Base-by-base conservation (phyloP, 2,113 vertebrate species). In the Plestiodon gilberti region DNA sequence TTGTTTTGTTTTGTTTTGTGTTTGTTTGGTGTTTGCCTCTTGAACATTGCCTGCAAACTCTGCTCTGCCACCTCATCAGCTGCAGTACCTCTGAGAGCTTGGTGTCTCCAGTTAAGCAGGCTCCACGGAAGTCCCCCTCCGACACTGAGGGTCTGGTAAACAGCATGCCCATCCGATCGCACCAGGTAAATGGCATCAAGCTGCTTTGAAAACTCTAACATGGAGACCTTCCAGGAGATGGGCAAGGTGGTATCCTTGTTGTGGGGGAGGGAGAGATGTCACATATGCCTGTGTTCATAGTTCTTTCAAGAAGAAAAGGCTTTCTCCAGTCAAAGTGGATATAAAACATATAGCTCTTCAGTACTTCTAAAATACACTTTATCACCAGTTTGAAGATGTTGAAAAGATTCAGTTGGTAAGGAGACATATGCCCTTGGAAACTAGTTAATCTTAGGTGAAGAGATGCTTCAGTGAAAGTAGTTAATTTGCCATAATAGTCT, bases 21-120 rank as follows among this genome's bases (percentile, higher is more conserved):
- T 83, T 77, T 38, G 4, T 76, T 82, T 89, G 80, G 2, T 77
- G 91, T 95, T 89, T 87, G 33, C 94, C 85, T 90, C 94, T 95
- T 94, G 89, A 95, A 90, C 92, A 57, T 92, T 96, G 94, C 82
- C 88, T 96, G 93, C 95, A 93, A 91, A 93, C 88, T 90, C 94
- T 94, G 94, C 94, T 94, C 88, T 93, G 87, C 93, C 93, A 93
- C 88, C 88, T 93, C 89, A 80, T 93, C 97, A 98, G 98, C 96
- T 98, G 98, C 95, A 98, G 97, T 92, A 96, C 98, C 70, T 96
- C 98, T 95, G 98, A 99, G 94, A 98, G 97, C 91, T 94, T 97
- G 96, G 97, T 97, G 96, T 96, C 98, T 88, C 97, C 97, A 86
- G 95, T 97, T 95, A 97, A 98, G 80, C 97, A 97, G 95, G 97